phyloP scores from a whole-genome alignment of 2,797 vertebrate genomes.

The Centropyge bicolor region DNA sequence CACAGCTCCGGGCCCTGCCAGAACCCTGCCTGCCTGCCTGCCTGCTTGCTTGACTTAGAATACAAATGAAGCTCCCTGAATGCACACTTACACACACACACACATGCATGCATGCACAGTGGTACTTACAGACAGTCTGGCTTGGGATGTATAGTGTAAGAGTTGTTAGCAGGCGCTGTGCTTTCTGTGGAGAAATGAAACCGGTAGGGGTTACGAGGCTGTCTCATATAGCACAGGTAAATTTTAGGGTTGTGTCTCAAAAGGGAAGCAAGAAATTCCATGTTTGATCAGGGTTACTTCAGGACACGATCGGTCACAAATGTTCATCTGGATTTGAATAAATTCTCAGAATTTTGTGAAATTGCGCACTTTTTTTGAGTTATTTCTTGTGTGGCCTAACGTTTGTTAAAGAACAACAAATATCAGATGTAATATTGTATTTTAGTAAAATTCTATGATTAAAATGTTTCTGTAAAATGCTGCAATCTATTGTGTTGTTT shows the following conservation, averaged over 20 bases:
- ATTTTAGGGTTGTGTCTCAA: slow-evolving; percentile 4
- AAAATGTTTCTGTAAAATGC: neutral
- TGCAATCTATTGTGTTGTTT: neutral
- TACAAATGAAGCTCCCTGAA: slow-evolving; percentile 85
- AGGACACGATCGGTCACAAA: neutral
- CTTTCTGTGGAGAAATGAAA: slow-evolving; percentile 48
- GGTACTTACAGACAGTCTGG: slow-evolving; percentile 67
- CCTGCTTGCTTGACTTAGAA: slow-evolving; percentile 80
- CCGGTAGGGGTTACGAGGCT: slow-evolving; percentile 9
- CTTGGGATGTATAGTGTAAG: slow-evolving; percentile 53
- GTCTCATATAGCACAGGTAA: neutral
- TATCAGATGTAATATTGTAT: neutral
- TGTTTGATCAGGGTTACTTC: neutral
- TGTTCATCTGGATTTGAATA: neutral
- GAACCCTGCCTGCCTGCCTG: slow-evolving; percentile 78
- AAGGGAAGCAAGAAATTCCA: neutral
- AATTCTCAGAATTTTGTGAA: neutral
- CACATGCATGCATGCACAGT: slow-evolving; percentile 57
- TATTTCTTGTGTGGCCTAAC: neutral
- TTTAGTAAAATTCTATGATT: neutral
- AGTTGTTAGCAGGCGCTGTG: slow-evolving; percentile 42
- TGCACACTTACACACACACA: slow-evolving; percentile 76
- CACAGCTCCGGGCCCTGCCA: slow-evolving; percentile 81
- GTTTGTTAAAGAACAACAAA: neutral
- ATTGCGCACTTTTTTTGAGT: neutral